phyloP scores from a whole-genome alignment of 2,113 vertebrate genomes.

The Nematolebias whitei region DNA sequence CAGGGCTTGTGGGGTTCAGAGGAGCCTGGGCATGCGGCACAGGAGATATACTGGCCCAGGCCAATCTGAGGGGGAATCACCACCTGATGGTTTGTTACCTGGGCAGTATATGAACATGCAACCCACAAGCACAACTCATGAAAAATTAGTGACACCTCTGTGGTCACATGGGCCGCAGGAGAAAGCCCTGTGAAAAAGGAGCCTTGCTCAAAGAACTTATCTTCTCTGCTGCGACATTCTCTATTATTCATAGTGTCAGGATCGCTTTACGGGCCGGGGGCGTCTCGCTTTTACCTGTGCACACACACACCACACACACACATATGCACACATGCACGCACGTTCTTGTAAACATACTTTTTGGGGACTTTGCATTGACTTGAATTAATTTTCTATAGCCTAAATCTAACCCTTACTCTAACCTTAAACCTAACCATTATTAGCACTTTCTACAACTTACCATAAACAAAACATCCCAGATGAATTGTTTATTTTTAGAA shows the following conservation, averaged over 20 bases:
- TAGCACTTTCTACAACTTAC: no score
- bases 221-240: slow-evolving; percentile 79
- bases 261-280: slow-evolving; percentile 88
- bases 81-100: slow-evolving; percentile 43
- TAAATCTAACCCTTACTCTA: no score
- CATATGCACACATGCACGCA: slow-evolving; percentile 2
- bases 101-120: slow-evolving; percentile 58
- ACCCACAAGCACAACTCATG: slow-evolving; percentile 77
- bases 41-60: slow-evolving; percentile 25
- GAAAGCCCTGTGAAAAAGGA: slow-evolving; percentile 86
- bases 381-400: no score
- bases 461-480: no score
- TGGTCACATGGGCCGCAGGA: slow-evolving; percentile 79
- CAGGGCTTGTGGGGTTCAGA: slow-evolving; percentile 37
- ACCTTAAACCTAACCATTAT: no score
- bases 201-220: slow-evolving; percentile 80
- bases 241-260: slow-evolving; percentile 93
- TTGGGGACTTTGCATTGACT: no score
- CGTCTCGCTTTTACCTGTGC: slow-evolving; percentile 76
- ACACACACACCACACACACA: slow-evolving; percentile 40
- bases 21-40: neutral
- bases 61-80: slow-evolving; percentile 30
- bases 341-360: slow-evolving; percentile 23
- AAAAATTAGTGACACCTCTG: slow-evolving; percentile 82
- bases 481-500: neutral